Evolutionary conservation across 2,113 vertebrate genomes (phyloP), one percentile per base, ranked within the genome.

Genomic region (Sakesphorus luctuosus): DNA sequence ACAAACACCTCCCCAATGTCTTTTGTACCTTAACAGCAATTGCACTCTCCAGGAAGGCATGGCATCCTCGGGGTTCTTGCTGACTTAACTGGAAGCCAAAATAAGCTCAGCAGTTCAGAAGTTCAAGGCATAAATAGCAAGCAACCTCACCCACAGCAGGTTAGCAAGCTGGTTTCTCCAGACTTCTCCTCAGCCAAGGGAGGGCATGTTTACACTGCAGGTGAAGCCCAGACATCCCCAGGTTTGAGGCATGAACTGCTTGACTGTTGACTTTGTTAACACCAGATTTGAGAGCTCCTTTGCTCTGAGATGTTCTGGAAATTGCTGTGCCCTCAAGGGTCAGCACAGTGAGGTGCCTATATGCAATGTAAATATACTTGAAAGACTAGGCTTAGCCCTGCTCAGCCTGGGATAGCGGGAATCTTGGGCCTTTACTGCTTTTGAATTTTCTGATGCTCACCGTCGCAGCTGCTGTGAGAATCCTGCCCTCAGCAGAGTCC

Each of bases 191-290:
- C 69, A 55, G 33, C 65, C 78, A 69, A 59, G 11, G 35, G 13
- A 52, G 68, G 33, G 33, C 13, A n/a, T 28, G 50, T 86, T 80
- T 59, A 10, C 28, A 63, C 9, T 12, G 5, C 18, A 50, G 46
- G 56, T 47, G 72, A 80, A 96, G 75, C 68, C 29, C 68, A 55
- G 83, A 31, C 1, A 36, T 38, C 23, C 23, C 17, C 26, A 44
- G 38, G 23, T 71, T 50, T 47, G 72, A 84, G 59, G 21, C 11
- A 55, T 71, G 47, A 63, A 23, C 43, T 63, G 43, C 35, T 55
- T 81, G 55, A 1, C 63, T 94, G 63, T 77, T 94, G 92, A 61
- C 76, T 94, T 80, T 74, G 43, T 63, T 83, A 83, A 93, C 88
- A 63, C 29, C 86, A 67, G 90, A 35, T 81, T 77, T 77, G 46